A percentile compares a stretch with the other conserved stretches of the same genome.
Evolutionary conservation across 2,113 vertebrate genomes (phyloP).

Genomic region (Ciconia boyciana): DNA sequence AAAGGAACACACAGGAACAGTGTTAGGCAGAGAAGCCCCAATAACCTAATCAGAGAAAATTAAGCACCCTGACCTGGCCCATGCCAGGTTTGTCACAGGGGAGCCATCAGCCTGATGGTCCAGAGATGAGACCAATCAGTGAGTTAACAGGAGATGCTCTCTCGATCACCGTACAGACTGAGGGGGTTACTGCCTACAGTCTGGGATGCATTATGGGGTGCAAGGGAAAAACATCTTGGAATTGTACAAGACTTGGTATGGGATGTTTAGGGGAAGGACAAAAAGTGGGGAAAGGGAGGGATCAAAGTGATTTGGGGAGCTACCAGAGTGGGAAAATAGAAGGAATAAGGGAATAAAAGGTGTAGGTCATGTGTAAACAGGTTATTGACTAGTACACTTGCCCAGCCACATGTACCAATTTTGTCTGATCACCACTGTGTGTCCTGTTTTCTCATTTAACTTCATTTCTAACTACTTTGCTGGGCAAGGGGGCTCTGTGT

Average conservation of each 20-base stretch:
- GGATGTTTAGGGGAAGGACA: neutral
- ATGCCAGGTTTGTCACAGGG: neutral
- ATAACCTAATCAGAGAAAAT: neutral
- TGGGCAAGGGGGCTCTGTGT: neutral
- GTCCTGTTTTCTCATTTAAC: neutral
- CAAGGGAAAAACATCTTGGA: neutral
- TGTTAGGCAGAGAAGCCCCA: neutral
- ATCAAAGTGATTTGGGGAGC: neutral
- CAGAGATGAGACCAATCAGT: neutral
- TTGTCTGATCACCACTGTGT: neutral
- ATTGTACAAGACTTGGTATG: neutral
- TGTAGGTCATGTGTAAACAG: neutral
- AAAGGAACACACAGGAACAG: neutral
- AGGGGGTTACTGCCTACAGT: neutral
- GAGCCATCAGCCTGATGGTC: neutral
- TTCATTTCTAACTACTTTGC: neutral
- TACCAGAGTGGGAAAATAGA: neutral
- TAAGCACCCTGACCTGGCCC: neutral
- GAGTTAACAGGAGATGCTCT: neutral
- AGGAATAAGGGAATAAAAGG: neutral
- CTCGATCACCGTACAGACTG: accelerated
- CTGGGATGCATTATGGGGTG: neutral
- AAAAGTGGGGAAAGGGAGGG: neutral
- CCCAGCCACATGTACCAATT: accelerated
- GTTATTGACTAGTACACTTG: neutral